phyloP scores from a whole-genome alignment of 2,797 vertebrate species.

The Corythornis leucogaster region DNA sequence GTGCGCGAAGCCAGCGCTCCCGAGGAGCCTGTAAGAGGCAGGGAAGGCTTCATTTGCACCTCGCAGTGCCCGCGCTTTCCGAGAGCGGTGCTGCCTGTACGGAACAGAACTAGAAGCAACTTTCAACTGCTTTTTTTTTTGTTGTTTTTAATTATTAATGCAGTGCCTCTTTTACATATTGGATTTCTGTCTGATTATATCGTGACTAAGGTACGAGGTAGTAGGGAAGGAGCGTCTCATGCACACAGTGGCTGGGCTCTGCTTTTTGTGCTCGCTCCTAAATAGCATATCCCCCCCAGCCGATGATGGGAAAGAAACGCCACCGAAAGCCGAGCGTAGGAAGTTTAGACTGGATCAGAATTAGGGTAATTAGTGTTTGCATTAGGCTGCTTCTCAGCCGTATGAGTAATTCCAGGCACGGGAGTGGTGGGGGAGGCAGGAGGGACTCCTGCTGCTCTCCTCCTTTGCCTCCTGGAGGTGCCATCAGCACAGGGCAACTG shows the following conservation, averaged over 20 bases:
- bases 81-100: background rate
- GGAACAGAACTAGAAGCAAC: conserved; percentile 14
- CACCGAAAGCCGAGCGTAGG: background rate
- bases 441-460: background rate
- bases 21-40: conserved; percentile 42
- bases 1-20: background rate
- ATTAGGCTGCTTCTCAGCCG: background rate
- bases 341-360: background rate
- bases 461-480: background rate
- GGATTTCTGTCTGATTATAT: background rate
- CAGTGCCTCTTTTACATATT: background rate
- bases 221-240: background rate
- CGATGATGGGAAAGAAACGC: fast-evolving
- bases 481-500: fast-evolving
- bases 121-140: background rate
- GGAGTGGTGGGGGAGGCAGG: background rate
- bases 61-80: conserved; percentile 20
- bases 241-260: background rate
- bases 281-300: background rate
- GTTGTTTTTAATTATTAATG: background rate
- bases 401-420: fast-evolving
- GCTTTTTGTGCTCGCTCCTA: background rate
- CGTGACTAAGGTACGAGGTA: background rate
- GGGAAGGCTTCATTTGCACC: conserved; percentile 47
- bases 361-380: conserved; percentile 24